Evolutionary conservation across 2,797 vertebrate species (phyloP).

Genomic region (Melanotaenia maccullochi): DNA sequence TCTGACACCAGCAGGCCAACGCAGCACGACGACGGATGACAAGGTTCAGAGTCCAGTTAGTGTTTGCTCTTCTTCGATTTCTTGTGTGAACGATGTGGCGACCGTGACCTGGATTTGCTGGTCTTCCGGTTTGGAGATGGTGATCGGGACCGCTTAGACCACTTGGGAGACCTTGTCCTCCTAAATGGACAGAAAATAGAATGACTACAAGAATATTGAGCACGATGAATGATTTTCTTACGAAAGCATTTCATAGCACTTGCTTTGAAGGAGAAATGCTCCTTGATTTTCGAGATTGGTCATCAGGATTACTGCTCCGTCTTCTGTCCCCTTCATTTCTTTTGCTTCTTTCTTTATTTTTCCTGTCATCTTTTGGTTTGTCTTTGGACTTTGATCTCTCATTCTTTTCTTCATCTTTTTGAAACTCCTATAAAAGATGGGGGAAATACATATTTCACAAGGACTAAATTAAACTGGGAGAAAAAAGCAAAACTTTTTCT

Average conservation of each 20-base stretch:
- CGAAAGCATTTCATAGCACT: slow-evolving; percentile 25
- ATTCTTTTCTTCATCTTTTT: slow-evolving; percentile 81
- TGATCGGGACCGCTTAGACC: slow-evolving; percentile 82
- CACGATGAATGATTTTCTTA: background rate
- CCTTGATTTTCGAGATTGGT: slow-evolving; percentile 70
- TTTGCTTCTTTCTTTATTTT: slow-evolving; percentile 77
- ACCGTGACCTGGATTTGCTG: slow-evolving; percentile 80
- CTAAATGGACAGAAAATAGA: background rate
- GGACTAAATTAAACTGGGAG: no score
- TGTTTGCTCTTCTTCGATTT: slow-evolving; percentile 87
- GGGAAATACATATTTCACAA: background rate
- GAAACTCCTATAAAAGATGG: slow-evolving; percentile 78
- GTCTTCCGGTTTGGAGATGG: slow-evolving; percentile 78
- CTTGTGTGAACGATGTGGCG: slow-evolving; percentile 85
- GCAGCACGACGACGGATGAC: slow-evolving; percentile 20
- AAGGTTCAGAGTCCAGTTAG: slow-evolving; percentile 63
- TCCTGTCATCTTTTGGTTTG: slow-evolving; percentile 77
- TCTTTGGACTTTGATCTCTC: slow-evolving; percentile 80
- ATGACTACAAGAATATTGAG: background rate
- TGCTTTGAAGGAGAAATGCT: slow-evolving; percentile 76
- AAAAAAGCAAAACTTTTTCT: background rate
- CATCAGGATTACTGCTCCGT: slow-evolving; percentile 74
- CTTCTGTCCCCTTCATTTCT: slow-evolving; percentile 74
- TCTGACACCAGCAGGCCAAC: slow-evolving; percentile 25
- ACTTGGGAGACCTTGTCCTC: slow-evolving; percentile 81